Conservation (phyloP, 92 coral and sea anemone species). For the Porites cylindrica region DNA sequence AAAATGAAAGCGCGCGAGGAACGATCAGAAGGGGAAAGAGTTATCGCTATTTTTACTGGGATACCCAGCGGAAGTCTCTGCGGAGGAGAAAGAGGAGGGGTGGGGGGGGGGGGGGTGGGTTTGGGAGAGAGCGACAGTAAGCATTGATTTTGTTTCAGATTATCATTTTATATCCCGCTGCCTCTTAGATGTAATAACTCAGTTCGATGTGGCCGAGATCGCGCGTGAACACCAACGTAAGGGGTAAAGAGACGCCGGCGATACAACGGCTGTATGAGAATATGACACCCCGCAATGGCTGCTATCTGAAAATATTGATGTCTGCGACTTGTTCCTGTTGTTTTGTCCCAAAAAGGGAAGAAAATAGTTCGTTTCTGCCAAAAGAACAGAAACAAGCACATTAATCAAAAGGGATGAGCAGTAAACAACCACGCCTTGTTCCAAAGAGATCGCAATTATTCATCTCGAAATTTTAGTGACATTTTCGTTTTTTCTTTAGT, state of each 20-base stretch:
- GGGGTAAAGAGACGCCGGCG: too few relatives aligned
- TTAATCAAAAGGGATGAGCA: background rate
- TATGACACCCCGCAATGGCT: background rate
- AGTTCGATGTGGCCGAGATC: too few relatives aligned
- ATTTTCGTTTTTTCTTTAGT: too few relatives aligned
- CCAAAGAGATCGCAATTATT: too few relatives aligned
- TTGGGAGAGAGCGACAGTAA: background rate
- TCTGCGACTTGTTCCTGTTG: slow-evolving; percentile 68
- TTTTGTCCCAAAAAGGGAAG: slow-evolving; percentile 89
- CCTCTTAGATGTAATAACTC: too few relatives aligned
- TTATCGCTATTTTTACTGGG: too few relatives aligned
- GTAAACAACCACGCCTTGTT: background rate
- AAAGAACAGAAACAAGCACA: slow-evolving; percentile 5
- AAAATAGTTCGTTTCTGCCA: slow-evolving; percentile 91
- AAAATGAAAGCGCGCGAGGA: background rate
- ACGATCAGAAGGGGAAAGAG: background rate
- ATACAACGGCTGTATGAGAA: too few relatives aligned
- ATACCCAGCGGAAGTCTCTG: background rate
- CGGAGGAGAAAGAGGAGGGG: background rate
- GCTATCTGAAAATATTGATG: slow-evolving; percentile 79
- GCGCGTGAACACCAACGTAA: too few relatives aligned
- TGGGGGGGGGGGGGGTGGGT: background rate
- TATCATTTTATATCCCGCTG: background rate
- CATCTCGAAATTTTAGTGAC: too few relatives aligned
- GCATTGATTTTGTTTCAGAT: background rate